A percentile compares a stretch with the other conserved stretches of the same genome.
Evolutionary conservation across 23 tunicate species (phyloP).

Genomic region (Pegea sp.): DNA sequence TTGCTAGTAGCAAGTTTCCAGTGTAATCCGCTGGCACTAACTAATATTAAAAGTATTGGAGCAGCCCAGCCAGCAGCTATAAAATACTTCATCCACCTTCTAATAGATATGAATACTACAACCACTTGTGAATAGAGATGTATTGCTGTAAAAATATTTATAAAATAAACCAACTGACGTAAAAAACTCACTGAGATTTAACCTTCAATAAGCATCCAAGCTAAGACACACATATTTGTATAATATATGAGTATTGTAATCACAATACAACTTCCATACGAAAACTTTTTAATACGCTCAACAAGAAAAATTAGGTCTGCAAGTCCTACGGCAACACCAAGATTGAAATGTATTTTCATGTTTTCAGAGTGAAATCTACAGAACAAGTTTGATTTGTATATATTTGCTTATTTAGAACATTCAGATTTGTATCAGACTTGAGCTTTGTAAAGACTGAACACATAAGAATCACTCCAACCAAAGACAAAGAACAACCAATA

Average conservation of each 20-base stretch:
- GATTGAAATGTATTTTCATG: constrained; percentile 86
- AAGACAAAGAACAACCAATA: constrained; percentile 50
- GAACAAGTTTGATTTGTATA: neutral
- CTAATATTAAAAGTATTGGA: constrained; percentile 31
- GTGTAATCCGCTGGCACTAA: constrained; percentile 45
- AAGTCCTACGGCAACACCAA: constrained; percentile 64
- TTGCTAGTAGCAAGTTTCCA: constrained; percentile 27
- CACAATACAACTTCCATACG: constrained; percentile 35
- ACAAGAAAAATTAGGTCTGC: constrained; percentile 59
- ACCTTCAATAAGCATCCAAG: constrained; percentile 96
- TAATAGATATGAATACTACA: constrained; percentile 77
- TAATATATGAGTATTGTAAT: constrained; percentile 65
- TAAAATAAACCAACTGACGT: neutral
- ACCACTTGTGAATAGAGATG: constrained; percentile 87
- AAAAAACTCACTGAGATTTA: neutral
- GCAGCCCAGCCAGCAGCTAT: constrained; percentile 64
- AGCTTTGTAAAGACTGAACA: constrained; percentile 69
- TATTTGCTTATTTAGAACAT: neutral
- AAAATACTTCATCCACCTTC: constrained; percentile 66
- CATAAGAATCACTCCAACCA: constrained; percentile 50
- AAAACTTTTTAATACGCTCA: constrained; percentile 71
- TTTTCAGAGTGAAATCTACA: constrained; percentile 75
- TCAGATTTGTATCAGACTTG: constrained; percentile 18
- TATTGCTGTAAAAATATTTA: constrained; percentile 18
- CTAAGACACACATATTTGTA: constrained; percentile 64